Conservation (phyloP, 2,113 vertebrate species). For the Platichthys flesus region DNA sequence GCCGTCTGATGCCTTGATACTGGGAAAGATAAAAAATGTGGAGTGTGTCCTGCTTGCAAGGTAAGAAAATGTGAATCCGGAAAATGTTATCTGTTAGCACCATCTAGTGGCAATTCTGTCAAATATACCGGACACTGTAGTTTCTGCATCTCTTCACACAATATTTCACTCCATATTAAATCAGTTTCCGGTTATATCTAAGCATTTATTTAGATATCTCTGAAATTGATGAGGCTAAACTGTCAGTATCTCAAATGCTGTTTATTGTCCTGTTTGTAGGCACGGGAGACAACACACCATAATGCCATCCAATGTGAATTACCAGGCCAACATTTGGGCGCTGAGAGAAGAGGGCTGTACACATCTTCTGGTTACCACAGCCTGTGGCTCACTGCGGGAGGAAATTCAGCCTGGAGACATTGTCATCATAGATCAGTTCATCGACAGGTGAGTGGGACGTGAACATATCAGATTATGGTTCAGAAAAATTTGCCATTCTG, state of each 20-base stretch:
- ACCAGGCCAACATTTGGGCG: slow-evolving; percentile 96
- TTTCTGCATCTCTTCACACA: neutral
- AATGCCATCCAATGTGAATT: slow-evolving; percentile 93
- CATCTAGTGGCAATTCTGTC: slow-evolving; percentile 63
- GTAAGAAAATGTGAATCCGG: slow-evolving; percentile 72
- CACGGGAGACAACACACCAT: slow-evolving; percentile 95
- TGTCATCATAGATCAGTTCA: slow-evolving; percentile 95
- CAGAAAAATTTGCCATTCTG: neutral
- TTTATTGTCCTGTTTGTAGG: slow-evolving; percentile 66
- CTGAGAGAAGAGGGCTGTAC: slow-evolving; percentile 93
- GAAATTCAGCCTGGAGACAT: slow-evolving; percentile 97
- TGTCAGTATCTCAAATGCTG: neutral
- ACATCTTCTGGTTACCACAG: slow-evolving; percentile 92
- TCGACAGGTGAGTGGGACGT: slow-evolving; percentile 86
- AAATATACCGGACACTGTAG: neutral
- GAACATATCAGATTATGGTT: neutral
- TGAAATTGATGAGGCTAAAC: neutral
- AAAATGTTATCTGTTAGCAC: slow-evolving; percentile 4
- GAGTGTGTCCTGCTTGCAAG: slow-evolving; percentile 95
- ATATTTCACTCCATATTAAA: neutral
- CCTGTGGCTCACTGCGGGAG: slow-evolving; percentile 93
- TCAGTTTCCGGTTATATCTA: neutral
- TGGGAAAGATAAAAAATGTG: slow-evolving; percentile 97
- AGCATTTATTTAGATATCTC: neutral
- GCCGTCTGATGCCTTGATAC: slow-evolving; percentile 94